A percentile compares a stretch with the other conserved stretches of the same genome.
These are phyloP conservation scores for Mustela erminea DNA, from an alignment of 2,797 vertebrate genomes.

Conservation along the genomic window DNA sequence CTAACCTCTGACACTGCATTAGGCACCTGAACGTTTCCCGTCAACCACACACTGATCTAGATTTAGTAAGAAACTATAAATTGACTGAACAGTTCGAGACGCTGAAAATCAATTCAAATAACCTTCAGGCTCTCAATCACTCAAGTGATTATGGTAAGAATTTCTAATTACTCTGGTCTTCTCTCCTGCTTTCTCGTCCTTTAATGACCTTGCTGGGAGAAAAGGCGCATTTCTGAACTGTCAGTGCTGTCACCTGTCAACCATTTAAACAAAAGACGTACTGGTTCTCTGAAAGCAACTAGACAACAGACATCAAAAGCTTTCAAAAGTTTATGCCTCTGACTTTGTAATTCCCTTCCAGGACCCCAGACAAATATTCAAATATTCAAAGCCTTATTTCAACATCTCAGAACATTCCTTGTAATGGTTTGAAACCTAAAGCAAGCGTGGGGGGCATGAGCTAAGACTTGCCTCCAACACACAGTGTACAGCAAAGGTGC, in stretches of 20 bases:
- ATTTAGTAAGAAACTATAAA: neutral
- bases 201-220: constrained; percentile 16
- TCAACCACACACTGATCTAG: neutral
- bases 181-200: neutral
- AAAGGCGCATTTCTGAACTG: neutral
- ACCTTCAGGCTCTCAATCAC: neutral
- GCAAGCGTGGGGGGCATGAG: neutral
- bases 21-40: neutral
- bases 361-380: neutral
- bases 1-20: neutral
- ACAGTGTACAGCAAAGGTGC: neutral
- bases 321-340: neutral
- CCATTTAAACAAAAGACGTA: neutral
- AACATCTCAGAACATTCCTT: constrained; percentile 7
- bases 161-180: neutral
- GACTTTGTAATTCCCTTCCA: neutral
- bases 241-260: neutral
- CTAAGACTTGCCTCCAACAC: neutral
- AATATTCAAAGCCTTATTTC: neutral
- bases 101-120: constrained; percentile 34
- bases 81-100: neutral
- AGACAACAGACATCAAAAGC: neutral
- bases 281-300: neutral
- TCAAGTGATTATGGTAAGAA: neutral
- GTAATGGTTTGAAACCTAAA: neutral